Evolutionary conservation across 2,888 invertebrate genomes (phyloP), one percentile per base, ranked within the genome.

Genomic region (Balanococcus diminutus): DNA sequence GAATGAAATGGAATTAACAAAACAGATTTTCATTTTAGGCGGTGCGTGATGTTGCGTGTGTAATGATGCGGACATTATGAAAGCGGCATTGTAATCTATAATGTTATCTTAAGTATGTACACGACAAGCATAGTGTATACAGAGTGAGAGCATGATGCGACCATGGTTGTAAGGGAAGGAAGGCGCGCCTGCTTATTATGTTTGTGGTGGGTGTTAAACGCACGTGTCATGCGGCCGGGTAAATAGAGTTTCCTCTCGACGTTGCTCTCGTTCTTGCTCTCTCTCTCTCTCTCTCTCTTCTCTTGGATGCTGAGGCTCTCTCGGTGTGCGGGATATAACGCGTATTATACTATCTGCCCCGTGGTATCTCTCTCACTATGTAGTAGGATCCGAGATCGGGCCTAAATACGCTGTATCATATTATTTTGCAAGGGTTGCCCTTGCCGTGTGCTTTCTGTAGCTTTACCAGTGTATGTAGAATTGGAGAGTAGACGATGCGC

Each of bases 151-250:
- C n/a, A n/a, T n/a, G 67, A 84, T 36, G 39, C 22, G 39, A 3
- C n/a, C n/a, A n/a, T n/a, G n/a, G n/a, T n/a, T n/a, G n/a, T n/a
- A n/a, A n/a, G n/a, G n/a, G 1, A 32, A 42, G 25, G 25, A 75
- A 84, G 84, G 84, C 84, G 84, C 84, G 84, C 84, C 84, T 84
- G 84, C 84, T 84, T 84, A 84, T 84, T 84, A 84, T 84, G 84
- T 84, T 84, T 72, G 84, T 72, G 84, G 84, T 84, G 84, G 84
- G 84, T 84, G 84, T 84, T 84, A 84, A 84, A 84, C 84, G 84
- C 84, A 84, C 84, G 84, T 84, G 84, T 84, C 84, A 84, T 84
- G 72, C 84, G 84, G 75, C 84, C 84, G 67, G 72, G 72, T 84
- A 84, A 84, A 84, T 72, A 72, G 72, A 72, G 72, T 84, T 84